These are phyloP conservation scores for Hiodon tergisus DNA, from an alignment of 2,113 vertebrate genomes.

Conservation along the genomic window DNA sequence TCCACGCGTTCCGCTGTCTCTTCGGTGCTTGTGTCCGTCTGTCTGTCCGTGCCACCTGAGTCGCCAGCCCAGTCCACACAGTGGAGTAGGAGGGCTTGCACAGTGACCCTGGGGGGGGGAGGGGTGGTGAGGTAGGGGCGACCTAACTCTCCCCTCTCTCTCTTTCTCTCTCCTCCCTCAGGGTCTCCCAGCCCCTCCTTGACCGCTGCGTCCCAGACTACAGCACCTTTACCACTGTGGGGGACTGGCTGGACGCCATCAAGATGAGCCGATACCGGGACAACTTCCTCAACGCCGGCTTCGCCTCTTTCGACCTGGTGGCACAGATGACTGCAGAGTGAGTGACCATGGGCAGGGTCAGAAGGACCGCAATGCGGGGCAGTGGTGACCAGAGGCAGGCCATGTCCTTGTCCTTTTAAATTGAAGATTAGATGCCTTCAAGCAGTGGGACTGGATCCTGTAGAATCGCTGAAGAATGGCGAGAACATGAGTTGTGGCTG, in stretches of 20 bases:
- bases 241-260: slow-evolving; percentile 97
- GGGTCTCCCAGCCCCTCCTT: slow-evolving; percentile 91
- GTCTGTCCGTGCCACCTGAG: slow-evolving; percentile 46
- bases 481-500: no score
- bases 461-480: no score
- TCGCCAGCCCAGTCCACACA: slow-evolving; percentile 54
- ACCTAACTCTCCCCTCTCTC: slow-evolving; percentile 21
- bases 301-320: slow-evolving; percentile 95
- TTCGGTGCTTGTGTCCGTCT: neutral
- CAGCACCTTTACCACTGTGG: slow-evolving; percentile 95
- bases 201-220: slow-evolving; percentile 96
- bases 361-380: slow-evolving; percentile 12
- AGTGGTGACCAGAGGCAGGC: slow-evolving; percentile 30
- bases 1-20: neutral
- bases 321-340: slow-evolving; percentile 98
- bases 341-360: slow-evolving; percentile 52
- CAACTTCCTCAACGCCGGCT: slow-evolving; percentile 92
- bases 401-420: neutral
- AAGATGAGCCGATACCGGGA: slow-evolving; percentile 99
- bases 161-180: slow-evolving; percentile 51
- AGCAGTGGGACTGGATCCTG: neutral
- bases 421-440: neutral
- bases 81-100: slow-evolving; percentile 74
- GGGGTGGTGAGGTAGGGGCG: slow-evolving; percentile 10
- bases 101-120: slow-evolving; percentile 14